phyloP scores from a whole-genome alignment of 2,797 vertebrate species.

The Margarornis squamiger region DNA sequence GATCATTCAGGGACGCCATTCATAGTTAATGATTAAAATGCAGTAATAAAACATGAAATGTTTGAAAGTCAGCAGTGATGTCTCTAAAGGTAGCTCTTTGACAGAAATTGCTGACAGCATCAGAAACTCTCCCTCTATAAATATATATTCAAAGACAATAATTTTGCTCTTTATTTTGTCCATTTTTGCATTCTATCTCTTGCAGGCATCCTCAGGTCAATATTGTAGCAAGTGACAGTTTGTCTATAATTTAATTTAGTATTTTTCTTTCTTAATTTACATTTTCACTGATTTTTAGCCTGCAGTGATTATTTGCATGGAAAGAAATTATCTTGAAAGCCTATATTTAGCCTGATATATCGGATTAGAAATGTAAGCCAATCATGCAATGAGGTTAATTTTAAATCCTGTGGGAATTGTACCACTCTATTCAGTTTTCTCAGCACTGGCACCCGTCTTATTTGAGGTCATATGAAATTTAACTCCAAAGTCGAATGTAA shows the following conservation, averaged over 20 bases:
- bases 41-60: constrained; percentile 35
- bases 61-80: constrained; percentile 1
- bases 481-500: neutral
- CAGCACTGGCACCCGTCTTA: neutral
- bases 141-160: neutral
- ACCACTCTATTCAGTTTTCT: constrained; percentile 33
- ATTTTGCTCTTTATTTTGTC: neutral
- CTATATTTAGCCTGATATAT: constrained; percentile 61
- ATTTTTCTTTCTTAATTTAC: constrained; percentile 10
- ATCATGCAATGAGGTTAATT: constrained; percentile 61
- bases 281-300: neutral
- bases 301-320: constrained; percentile 22
- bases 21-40: constrained; percentile 49
- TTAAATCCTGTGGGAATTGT: constrained; percentile 49
- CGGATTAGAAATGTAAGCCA: constrained; percentile 68
- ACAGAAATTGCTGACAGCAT: constrained; percentile 14
- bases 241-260: neutral
- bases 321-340: constrained; percentile 42
- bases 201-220: neutral
- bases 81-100: constrained; percentile 5
- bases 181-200: neutral
- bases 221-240: neutral
- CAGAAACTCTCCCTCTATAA: neutral
- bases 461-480: neutral
- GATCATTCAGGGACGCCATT: constrained; percentile 7